phyloP scores from a whole-genome alignment of 30 jellyfish, hydroid and myxozoan genomes.

The Thelohanellus kitauei region DNA sequence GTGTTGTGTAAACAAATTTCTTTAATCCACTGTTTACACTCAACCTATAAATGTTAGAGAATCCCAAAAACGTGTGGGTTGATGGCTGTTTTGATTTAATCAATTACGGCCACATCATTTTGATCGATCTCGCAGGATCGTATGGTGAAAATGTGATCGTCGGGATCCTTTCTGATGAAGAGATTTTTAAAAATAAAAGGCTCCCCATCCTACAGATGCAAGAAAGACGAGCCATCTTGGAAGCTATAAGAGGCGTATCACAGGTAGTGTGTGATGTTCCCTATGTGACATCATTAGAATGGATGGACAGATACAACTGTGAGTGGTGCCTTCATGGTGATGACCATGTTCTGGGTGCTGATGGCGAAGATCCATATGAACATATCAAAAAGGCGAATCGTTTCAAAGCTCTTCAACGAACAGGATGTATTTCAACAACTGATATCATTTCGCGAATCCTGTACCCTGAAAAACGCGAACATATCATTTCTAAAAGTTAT shows the following conservation, averaged over 20 bases:
- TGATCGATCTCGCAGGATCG: slow-evolving; percentile 56
- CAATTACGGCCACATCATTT: slow-evolving; percentile 83
- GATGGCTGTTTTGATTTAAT: slow-evolving; percentile 95
- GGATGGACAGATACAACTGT: slow-evolving; percentile 37
- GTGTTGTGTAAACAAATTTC: too few species aligned
- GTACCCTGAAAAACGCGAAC: too few species aligned
- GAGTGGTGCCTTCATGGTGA: slow-evolving; percentile 90
- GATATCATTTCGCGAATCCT: slow-evolving; percentile 69
- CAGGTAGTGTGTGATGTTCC: slow-evolving; percentile 70
- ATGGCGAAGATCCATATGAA: slow-evolving; percentile 64
- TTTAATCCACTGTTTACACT: too few species aligned
- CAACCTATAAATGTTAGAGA: too few species aligned
- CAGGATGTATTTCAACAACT: slow-evolving; percentile 74
- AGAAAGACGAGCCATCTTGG: too few species aligned
- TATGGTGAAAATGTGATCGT: slow-evolving; percentile 58
- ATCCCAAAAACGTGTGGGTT: slow-evolving; percentile 90
- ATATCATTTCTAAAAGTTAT: too few species aligned
- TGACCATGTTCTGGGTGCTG: slow-evolving; percentile 66
- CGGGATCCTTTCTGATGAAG: slow-evolving; percentile 76
- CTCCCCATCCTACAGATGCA: too few species aligned
- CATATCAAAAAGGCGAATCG: too few species aligned
- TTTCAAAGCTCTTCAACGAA: slow-evolving; percentile 61
- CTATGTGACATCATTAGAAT: slow-evolving; percentile 39
- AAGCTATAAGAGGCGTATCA: slow-evolving; percentile 73
- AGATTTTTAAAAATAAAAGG: too few species aligned